Evolutionary conservation across 1,140 invertebrate genomes (phyloP).

Genomic region (Leptopilina clavipes): DNA sequence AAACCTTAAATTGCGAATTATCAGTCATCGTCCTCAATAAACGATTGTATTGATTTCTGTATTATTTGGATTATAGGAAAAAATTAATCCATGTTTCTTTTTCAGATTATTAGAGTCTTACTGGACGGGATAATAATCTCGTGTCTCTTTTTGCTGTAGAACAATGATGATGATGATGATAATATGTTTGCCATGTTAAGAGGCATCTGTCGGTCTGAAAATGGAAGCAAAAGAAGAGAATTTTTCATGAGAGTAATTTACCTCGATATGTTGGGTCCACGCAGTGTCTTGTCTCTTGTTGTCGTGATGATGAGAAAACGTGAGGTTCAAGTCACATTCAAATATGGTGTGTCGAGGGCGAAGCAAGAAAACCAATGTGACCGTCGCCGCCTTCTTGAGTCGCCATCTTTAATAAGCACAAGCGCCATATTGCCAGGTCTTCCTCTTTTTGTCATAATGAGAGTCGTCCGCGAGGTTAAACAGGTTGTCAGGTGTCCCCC

Average conservation of each 20-base stretch:
- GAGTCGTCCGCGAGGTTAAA: constrained; percentile 67
- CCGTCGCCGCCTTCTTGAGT: constrained; percentile 39
- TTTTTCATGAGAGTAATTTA: constrained; percentile 55
- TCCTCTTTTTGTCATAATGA: constrained; percentile 69
- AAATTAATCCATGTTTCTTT: neutral
- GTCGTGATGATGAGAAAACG: constrained; percentile 44
- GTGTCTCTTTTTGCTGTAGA: constrained; percentile 14
- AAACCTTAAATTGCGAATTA: no score
- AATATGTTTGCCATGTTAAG: constrained; percentile 30
- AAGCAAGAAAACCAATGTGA: constrained; percentile 45
- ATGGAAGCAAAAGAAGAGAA: constrained; percentile 47
- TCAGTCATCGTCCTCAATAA: no score
- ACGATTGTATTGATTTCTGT: no score
- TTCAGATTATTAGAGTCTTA: neutral
- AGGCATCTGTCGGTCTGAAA: constrained; percentile 43
- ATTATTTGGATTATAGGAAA: no score
- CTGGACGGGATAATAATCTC: constrained; percentile 4
- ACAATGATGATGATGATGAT: no score
- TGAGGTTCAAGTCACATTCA: constrained; percentile 59
- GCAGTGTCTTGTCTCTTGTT: constrained; percentile 1
- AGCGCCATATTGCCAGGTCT: constrained; percentile 63
- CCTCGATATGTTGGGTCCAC: constrained; percentile 39
- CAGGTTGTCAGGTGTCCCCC: constrained; percentile 68
- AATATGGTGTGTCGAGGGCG: constrained; percentile 59
- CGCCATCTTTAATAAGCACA: constrained; percentile 72